These are phyloP conservation scores for Simalia tracyae DNA, from an alignment of 2,797 vertebrate genomes.

Conservation along the genomic window DNA sequence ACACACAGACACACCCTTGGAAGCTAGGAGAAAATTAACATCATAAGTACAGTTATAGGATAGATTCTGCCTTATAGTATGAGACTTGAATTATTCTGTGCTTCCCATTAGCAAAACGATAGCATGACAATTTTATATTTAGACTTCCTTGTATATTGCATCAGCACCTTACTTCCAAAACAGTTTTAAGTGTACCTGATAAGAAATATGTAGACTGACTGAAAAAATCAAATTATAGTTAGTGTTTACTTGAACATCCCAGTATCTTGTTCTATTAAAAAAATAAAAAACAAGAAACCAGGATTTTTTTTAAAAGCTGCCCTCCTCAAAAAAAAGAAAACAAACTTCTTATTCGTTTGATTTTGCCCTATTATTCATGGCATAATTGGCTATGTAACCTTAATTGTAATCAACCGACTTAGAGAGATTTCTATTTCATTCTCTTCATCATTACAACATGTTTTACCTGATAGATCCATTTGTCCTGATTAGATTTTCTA, in stretches of 20 bases:
- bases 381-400: slow-evolving; percentile 29
- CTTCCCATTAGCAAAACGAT: slow-evolving; percentile 79
- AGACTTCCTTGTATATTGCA: slow-evolving; percentile 74
- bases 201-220: slow-evolving; percentile 68
- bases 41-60: slow-evolving; percentile 73
- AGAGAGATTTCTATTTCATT: slow-evolving; percentile 28
- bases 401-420: slow-evolving; percentile 64
- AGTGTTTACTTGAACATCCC: slow-evolving; percentile 68
- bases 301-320: background rate
- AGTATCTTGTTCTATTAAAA: slow-evolving; percentile 24
- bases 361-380: slow-evolving; percentile 21
- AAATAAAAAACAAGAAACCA: background rate
- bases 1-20: slow-evolving; percentile 41
- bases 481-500: slow-evolving; percentile 70
- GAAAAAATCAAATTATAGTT: slow-evolving; percentile 76
- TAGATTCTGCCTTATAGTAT: slow-evolving; percentile 78
- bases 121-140: slow-evolving; percentile 81
- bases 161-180: slow-evolving; percentile 76
- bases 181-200: slow-evolving; percentile 72
- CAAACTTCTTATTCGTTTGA: background rate
- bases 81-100: slow-evolving; percentile 86
- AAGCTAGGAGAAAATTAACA: slow-evolving; percentile 81
- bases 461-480: slow-evolving; percentile 64
- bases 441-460: slow-evolving; percentile 45
- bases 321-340: slow-evolving; percentile 1